Evolutionary conservation across 1,140 invertebrate species (phyloP), one percentile per base, ranked within the genome.

Genomic region (Carposina sasakii): DNA sequence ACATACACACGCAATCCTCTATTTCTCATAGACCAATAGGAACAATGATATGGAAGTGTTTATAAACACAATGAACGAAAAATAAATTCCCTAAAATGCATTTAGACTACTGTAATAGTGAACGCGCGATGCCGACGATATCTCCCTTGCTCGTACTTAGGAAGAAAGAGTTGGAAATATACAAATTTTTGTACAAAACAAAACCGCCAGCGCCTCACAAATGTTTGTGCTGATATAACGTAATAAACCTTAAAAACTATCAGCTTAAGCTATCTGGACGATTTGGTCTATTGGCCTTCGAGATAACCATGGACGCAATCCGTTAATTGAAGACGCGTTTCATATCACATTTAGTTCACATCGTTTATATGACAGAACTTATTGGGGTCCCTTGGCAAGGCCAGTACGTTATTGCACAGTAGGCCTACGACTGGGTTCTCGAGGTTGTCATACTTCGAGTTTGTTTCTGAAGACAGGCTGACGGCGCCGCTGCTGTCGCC

Each of bases 351-450:
- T 69, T 58, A 81, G 44, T 78, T 78, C 41, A 76, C 40, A 30
- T 84, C 81, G 55, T 71, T 77, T 9, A 81, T 42, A 16, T 71
- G 71, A 58, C 66, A 73, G 49, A 81, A 73, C 47, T 77, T 79
- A 47, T 57, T 74, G 15, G 71, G 61, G 20, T 81, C 76, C 12
- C 75, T 52, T 9, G 66, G 63, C 34, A 77, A 28, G 0, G 68
- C 49, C 5, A 81, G 55, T 3, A 63, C 70, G 54, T 75, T 78
- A 47, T 72, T 78, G 22, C 61, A 60, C 0, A 85, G 61, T 2
- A 85, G 63, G 1, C 81, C 81, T 2, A 85, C 81, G 0, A 85
- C 78, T 1, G 81, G 81, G 42, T 85, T 85, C 36, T 85, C 78
- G 1, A 82, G 61, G 22, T 78, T 81, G 4, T 85, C 81, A 36